Evolutionary conservation across 1,140 invertebrate species (phyloP).

Genomic region (Oreohelix idahoensis): DNA sequence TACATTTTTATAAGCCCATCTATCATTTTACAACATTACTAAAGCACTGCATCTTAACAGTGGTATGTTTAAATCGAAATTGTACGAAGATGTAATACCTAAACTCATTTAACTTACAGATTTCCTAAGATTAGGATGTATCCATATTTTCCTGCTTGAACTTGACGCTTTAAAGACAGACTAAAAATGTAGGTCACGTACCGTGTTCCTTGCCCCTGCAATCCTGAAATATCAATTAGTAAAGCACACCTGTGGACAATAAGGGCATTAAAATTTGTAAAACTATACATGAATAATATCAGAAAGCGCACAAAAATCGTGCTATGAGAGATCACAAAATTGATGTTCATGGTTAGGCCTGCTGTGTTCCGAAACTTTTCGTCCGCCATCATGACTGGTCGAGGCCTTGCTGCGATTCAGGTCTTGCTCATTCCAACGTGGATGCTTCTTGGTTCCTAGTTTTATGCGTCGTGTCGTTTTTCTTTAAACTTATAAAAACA

Average conservation of each 20-base stretch:
- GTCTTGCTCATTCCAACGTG: background rate
- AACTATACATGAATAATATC: background rate
- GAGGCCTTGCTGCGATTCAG: background rate
- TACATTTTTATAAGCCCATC: background rate
- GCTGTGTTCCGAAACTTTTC: background rate
- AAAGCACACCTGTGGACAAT: background rate
- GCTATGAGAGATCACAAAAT: background rate
- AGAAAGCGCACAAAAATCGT: background rate
- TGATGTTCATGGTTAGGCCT: background rate
- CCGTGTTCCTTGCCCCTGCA: background rate
- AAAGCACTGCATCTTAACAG: background rate
- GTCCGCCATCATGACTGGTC: background rate
- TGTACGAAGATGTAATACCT: background rate
- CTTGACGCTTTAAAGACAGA: background rate
- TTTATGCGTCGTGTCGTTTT: background rate
- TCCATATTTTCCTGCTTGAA: background rate
- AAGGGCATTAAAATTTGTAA: background rate
- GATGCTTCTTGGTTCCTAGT: background rate
- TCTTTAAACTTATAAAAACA: background rate
- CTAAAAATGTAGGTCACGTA: slow-evolving; percentile 14
- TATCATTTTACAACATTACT: background rate
- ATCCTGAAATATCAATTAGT: background rate
- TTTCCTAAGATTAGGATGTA: background rate
- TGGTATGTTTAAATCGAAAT: background rate
- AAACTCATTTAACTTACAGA: slow-evolving; percentile 7